Evolutionary conservation across 2,888 invertebrate species (phyloP).

Genomic region (Cataglyphis livida): DNA sequence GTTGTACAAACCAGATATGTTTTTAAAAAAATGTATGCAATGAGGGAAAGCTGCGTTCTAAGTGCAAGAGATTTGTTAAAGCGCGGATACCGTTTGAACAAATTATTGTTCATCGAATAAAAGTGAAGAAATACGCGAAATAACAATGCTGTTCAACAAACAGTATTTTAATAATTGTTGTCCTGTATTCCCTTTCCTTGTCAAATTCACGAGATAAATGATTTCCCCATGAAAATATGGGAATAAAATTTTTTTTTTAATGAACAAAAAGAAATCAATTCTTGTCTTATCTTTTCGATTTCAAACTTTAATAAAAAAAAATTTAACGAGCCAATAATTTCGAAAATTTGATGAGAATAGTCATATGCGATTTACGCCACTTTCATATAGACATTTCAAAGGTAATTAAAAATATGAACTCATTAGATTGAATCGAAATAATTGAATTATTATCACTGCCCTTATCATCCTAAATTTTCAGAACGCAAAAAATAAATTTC

Average conservation of each 20-base stretch:
- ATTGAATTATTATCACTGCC: background rate
- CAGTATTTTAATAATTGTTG: background rate
- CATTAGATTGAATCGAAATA: background rate
- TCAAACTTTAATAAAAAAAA: conserved; percentile 4
- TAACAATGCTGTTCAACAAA: background rate
- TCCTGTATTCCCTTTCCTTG: background rate
- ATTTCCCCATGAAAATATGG: conserved; percentile 4
- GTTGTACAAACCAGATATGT: conserved; percentile 43
- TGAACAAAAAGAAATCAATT: conserved; percentile 1
- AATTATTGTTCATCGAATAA: conserved; percentile 1
- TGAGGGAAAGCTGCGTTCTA: conserved; percentile 40
- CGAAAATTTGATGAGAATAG: background rate
- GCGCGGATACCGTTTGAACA: background rate
- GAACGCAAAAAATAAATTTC: background rate
- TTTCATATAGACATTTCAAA: conserved; percentile 1
- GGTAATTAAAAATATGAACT: conserved; percentile 5
- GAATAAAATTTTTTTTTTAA: background rate
- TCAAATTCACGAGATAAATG: background rate
- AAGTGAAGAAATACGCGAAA: background rate
- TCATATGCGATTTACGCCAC: background rate
- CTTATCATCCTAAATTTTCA: background rate
- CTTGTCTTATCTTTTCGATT: background rate
- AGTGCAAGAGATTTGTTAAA: conserved; percentile 11
- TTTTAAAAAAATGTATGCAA: background rate
- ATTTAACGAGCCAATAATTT: background rate